Conservation (phyloP, 2,888 invertebrate species). For the Eupithecia pulchellata region DNA sequence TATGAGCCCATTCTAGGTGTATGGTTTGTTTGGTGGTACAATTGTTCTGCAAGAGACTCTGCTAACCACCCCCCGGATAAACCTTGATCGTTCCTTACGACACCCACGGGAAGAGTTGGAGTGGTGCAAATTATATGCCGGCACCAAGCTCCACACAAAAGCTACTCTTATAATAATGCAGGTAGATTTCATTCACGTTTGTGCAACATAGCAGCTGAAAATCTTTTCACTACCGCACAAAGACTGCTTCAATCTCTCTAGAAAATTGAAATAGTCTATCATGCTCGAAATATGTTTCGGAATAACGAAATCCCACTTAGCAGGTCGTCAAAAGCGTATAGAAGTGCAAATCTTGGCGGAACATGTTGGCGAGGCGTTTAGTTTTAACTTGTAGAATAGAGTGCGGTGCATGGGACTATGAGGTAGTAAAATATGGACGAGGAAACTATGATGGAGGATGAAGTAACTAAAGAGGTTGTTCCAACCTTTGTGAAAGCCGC, state of each 20-base stretch:
- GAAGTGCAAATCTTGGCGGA: conserved; percentile 13
- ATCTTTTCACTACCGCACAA: not conserved
- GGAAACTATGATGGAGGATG: not conserved
- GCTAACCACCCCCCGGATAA: not conserved
- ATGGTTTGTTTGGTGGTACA: not conserved
- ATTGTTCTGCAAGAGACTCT: not conserved
- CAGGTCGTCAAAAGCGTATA: not conserved
- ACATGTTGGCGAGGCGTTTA: conserved; percentile 20
- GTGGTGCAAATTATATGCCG: not conserved
- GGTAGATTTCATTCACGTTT: not conserved
- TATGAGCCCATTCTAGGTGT: not conserved
- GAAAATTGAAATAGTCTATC: conserved; percentile 1
- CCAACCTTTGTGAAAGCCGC: not conserved
- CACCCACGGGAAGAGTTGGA: not conserved
- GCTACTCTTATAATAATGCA: not conserved
- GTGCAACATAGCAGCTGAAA: not conserved
- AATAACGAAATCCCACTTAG: not conserved
- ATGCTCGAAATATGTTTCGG: not conserved
- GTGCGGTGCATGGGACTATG: conserved; percentile 16
- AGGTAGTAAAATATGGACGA: not conserved
- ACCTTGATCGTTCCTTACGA: too few relatives aligned
- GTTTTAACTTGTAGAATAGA: conserved; percentile 21
- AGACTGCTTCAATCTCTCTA: not conserved
- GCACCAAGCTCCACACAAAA: not conserved
- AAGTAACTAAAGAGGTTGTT: not conserved